Evolutionary conservation across 2,888 invertebrate species (phyloP).

Genomic region (Platycnemis pennipes): DNA sequence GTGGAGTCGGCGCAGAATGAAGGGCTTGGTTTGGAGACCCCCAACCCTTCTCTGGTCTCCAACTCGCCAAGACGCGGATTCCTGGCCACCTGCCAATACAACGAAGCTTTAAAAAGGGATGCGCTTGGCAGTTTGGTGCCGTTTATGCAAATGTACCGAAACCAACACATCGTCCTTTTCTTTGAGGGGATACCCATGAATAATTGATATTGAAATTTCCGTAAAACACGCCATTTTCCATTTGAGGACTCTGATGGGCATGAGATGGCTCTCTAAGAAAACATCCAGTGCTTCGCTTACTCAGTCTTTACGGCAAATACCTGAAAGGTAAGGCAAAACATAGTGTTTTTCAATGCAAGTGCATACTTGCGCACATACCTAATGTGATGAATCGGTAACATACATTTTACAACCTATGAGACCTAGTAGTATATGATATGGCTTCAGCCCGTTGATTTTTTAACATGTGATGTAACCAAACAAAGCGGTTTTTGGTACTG

Average conservation of each 20-base stretch:
- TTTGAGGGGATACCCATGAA: slow-evolving; percentile 25
- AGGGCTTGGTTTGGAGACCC: not conserved
- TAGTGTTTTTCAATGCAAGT: no score
- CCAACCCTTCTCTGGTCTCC: not conserved
- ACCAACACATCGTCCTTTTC: slow-evolving; percentile 33
- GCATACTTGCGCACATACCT: no score
- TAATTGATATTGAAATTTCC: slow-evolving; percentile 59
- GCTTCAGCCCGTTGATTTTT: no score
- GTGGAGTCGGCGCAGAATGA: not conserved
- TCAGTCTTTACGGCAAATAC: no score
- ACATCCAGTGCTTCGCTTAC: no score
- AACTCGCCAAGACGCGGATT: not conserved
- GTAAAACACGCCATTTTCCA: not conserved
- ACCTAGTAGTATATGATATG: no score
- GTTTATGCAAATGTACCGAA: slow-evolving; percentile 48
- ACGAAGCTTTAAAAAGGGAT: slow-evolving; percentile 2
- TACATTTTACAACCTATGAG: no score
- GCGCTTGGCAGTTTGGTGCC: slow-evolving; percentile 48
- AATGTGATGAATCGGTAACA: no score
- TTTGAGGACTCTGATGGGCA: not conserved
- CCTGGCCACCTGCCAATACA: slow-evolving; percentile 47
- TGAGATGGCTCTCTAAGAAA: no score
- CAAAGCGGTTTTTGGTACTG: no score
- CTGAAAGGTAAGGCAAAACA: no score
- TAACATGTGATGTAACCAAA: no score